Evolutionary conservation across 2,888 invertebrate species (phyloP).

Genomic region (Gari tellinella): DNA sequence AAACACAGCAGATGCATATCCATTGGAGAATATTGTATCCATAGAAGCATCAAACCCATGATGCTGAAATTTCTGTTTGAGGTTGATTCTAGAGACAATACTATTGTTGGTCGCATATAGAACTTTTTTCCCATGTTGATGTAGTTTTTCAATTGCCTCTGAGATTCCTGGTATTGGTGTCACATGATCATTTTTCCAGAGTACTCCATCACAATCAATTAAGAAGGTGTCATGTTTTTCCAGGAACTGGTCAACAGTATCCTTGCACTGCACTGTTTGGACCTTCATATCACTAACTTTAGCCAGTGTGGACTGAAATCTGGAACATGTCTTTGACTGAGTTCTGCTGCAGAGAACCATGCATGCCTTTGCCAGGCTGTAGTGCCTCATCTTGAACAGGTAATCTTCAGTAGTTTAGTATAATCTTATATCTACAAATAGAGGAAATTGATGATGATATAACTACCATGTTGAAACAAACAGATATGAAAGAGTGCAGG

Average conservation of each 20-base stretch:
- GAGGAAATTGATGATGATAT: too few relatives aligned
- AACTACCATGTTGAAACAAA: too few relatives aligned
- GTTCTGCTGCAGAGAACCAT: too few relatives aligned
- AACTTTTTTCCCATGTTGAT: constrained; percentile 64
- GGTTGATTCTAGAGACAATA: constrained; percentile 62
- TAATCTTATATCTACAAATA: too few relatives aligned
- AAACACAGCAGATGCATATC: constrained; percentile 91
- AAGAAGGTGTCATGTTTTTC: constrained; percentile 72
- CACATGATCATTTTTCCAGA: constrained; percentile 75
- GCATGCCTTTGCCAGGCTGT: too few relatives aligned
- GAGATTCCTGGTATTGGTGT: constrained; percentile 68
- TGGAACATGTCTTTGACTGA: too few relatives aligned
- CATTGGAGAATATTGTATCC: constrained; percentile 92
- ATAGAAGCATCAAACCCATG: constrained; percentile 69
- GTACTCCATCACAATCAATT: constrained; percentile 78
- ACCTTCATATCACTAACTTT: too few relatives aligned
- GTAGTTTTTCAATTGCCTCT: constrained; percentile 64
- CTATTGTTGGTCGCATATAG: constrained; percentile 79
- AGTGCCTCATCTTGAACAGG: too few relatives aligned
- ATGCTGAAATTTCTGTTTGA: constrained; percentile 65
- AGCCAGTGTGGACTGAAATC: too few relatives aligned
- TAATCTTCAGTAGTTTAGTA: too few relatives aligned
- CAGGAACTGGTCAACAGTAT: constrained; percentile 47
- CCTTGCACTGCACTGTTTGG: constrained; percentile 1
- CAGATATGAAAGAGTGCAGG: too few relatives aligned